phyloP scores from a whole-genome alignment of 2,888 invertebrate species.

The Caradrina kadenii region DNA sequence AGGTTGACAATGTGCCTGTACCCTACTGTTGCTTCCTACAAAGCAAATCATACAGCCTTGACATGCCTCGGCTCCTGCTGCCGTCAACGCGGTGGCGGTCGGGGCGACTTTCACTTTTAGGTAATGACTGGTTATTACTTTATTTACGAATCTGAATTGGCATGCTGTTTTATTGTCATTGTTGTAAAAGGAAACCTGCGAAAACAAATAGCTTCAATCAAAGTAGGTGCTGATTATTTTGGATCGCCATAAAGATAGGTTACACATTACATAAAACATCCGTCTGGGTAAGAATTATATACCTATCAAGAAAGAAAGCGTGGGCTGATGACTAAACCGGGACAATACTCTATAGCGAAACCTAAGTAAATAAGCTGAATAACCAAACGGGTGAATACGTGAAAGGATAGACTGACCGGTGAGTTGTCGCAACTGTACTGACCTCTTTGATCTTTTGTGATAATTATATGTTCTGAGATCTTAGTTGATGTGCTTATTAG shows the following conservation, averaged over 20 bases:
- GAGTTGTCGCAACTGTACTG: slow-evolving; percentile 59
- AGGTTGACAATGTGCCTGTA: slow-evolving; percentile 24
- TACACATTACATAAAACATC: slow-evolving; percentile 24
- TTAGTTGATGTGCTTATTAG: slow-evolving; percentile 49
- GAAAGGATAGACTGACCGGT: slow-evolving; percentile 60
- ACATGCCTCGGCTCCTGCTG: slow-evolving; percentile 34
- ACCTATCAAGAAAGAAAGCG: slow-evolving; percentile 49
- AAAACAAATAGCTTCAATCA: slow-evolving; percentile 23
- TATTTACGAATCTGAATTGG: slow-evolving; percentile 45
- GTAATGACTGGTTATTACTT: slow-evolving; percentile 50
- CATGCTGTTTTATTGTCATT: slow-evolving; percentile 47
- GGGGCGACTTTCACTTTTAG: slow-evolving; percentile 59
- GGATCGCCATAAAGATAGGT: slow-evolving; percentile 39
- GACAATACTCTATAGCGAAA: slow-evolving; percentile 45
- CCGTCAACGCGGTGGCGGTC: slow-evolving; percentile 37
- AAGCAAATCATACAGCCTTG: slow-evolving; percentile 33
- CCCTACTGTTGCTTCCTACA: slow-evolving; percentile 17
- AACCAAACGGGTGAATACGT: slow-evolving; percentile 49
- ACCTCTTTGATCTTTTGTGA: slow-evolving; percentile 51
- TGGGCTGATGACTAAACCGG: slow-evolving; percentile 66
- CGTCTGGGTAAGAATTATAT: slow-evolving; percentile 21
- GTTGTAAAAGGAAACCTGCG: slow-evolving; percentile 21
- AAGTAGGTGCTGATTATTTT: slow-evolving; percentile 42
- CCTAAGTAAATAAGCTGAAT: slow-evolving; percentile 53
- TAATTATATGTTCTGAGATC: slow-evolving; percentile 41